phyloP scores from a whole-genome alignment of 2,888 invertebrate genomes.

The Polydrusus pterygomalis region DNA sequence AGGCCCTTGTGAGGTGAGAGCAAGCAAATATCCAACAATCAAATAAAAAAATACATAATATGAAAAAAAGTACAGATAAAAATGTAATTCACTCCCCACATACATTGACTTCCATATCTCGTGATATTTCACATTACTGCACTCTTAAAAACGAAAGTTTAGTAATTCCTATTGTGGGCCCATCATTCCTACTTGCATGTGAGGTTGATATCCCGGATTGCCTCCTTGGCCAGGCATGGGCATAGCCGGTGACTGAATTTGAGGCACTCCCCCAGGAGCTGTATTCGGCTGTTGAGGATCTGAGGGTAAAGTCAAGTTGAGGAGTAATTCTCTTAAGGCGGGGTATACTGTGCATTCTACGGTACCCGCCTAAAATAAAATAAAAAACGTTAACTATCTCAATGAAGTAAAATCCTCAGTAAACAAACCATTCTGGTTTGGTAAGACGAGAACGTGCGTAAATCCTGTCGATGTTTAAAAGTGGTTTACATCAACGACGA shows the following conservation, averaged over 20 bases:
- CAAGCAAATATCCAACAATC: no score
- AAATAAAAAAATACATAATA: no score
- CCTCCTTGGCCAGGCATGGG: conserved; percentile 74
- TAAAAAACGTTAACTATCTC: not conserved
- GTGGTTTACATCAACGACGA: no score
- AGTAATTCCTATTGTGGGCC: conserved; percentile 46
- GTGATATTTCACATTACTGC: no score
- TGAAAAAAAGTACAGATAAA: no score
- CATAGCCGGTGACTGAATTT: conserved; percentile 72
- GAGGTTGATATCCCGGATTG: conserved; percentile 69
- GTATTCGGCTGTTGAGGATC: conserved; percentile 79
- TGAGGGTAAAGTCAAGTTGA: conserved; percentile 87
- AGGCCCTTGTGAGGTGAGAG: no score
- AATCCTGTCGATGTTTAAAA: not conserved
- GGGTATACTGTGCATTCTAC: conserved; percentile 92
- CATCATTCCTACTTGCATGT: conserved; percentile 72
- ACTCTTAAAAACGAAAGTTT: not conserved
- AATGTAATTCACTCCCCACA: no score
- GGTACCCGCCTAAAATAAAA: conserved; percentile 47
- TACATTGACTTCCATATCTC: no score
- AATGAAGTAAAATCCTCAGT: not conserved
- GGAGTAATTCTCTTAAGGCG: conserved; percentile 90
- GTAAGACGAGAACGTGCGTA: not conserved
- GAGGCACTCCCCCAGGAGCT: conserved; percentile 57
- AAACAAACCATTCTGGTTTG: no score